Evolutionary conservation across 2,797 vertebrate species (phyloP).

Genomic region (Paramormyrops hopkinsi): DNA sequence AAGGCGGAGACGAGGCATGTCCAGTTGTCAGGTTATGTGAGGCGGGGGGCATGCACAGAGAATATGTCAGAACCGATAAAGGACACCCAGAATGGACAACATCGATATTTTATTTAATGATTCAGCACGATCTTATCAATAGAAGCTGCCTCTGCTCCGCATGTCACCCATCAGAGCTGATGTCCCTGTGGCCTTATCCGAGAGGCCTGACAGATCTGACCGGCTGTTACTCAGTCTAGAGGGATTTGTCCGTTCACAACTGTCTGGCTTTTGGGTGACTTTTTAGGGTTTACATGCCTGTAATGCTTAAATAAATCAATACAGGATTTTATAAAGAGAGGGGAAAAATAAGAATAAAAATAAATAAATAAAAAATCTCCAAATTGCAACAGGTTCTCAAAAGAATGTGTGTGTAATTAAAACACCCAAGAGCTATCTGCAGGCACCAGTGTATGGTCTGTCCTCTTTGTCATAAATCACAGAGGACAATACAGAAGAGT

Average conservation of each 20-base stretch:
- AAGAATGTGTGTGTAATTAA: neutral
- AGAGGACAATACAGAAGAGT: neutral
- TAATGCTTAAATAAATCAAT: neutral
- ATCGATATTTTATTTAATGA: neutral
- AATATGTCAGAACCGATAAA: neutral
- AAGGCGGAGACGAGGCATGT: neutral
- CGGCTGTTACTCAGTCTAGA: neutral
- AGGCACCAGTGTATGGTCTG: neutral
- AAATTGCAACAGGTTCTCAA: neutral
- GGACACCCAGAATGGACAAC: neutral
- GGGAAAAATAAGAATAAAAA: neutral
- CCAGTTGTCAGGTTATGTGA: neutral
- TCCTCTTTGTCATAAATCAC: slow-evolving; percentile 11
- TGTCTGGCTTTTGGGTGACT: neutral
- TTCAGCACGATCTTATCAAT: neutral
- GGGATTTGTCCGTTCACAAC: neutral
- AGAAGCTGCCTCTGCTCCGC: neutral
- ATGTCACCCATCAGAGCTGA: neutral
- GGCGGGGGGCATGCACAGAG: neutral
- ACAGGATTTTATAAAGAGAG: neutral
- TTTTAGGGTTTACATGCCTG: neutral
- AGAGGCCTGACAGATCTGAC: neutral
- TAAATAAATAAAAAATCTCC: neutral
- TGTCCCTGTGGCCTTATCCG: neutral
- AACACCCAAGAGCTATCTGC: neutral